Percentiles rank a stretch among this genome's conserved stretches.
phyloP scores from a whole-genome alignment of 2,888 invertebrate genomes.

The Limenitis camilla region DNA sequence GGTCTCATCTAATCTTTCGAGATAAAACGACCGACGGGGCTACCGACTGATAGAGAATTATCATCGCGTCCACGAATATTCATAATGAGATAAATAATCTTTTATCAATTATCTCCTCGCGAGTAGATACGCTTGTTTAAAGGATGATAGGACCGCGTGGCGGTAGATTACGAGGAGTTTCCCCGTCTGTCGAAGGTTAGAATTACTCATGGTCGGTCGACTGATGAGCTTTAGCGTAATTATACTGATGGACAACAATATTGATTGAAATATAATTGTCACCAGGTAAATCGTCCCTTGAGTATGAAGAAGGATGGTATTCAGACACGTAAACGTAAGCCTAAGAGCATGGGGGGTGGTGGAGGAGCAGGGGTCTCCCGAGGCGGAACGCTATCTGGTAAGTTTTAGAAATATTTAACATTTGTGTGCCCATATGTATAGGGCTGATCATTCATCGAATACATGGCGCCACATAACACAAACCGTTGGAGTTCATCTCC shows the following conservation, averaged over 20 bases:
- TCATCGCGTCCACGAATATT: conserved; percentile 70
- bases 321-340: conserved; percentile 96
- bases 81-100: conserved; percentile 75
- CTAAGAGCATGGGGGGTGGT: conserved; percentile 77
- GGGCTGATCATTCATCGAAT: conserved; percentile 6
- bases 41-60: conserved; percentile 74
- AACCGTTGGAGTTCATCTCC: neutral
- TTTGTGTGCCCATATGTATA: conserved; percentile 4
- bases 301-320: conserved; percentile 99
- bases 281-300: conserved; percentile 92
- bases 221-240: neutral
- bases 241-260: neutral
- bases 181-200: conserved; percentile 38
- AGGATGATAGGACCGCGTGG: conserved; percentile 65
- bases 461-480: conserved; percentile 1
- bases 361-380: conserved; percentile 36
- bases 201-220: conserved; percentile 18
- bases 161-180: conserved; percentile 61
- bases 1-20: conserved; percentile 73
- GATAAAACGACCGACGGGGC: conserved; percentile 63
- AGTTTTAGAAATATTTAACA: conserved; percentile 26
- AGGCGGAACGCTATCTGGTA: conserved; percentile 51
- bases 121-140: conserved; percentile 70
- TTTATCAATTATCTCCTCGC: conserved; percentile 72
- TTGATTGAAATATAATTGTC: conserved; percentile 9